Percentiles rank a stretch among this genome's conserved stretches.
These are phyloP conservation scores for Sarcoramphus papa DNA, from an alignment of 2,797 vertebrate genomes.

Conservation along the genomic window DNA sequence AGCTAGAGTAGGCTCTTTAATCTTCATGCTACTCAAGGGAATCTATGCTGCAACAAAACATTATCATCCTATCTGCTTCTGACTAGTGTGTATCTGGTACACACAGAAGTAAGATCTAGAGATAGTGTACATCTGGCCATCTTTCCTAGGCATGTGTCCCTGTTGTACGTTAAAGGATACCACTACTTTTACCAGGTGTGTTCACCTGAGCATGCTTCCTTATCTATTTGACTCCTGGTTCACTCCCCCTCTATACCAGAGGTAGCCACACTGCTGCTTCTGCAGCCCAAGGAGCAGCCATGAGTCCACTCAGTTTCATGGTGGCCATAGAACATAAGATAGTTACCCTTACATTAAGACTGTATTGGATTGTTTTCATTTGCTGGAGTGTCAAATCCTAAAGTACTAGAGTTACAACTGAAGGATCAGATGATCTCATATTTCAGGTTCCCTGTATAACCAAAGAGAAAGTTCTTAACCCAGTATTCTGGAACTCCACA, in stretches of 20 bases:
- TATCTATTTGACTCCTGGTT: not conserved
- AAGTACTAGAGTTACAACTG: not conserved
- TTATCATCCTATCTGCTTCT: not conserved
- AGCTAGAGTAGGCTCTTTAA: slow-evolving; percentile 34
- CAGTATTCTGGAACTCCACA: not conserved
- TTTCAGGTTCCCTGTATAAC: not conserved
- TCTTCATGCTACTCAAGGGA: not conserved
- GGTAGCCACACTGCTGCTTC: not conserved
- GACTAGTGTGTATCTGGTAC: not conserved
- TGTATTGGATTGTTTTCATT: not conserved
- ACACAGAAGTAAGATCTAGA: slow-evolving; percentile 6
- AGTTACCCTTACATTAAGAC: not conserved
- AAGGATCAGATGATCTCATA: not conserved
- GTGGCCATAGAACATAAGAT: not conserved
- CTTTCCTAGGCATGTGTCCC: not conserved
- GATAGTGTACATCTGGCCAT: not conserved
- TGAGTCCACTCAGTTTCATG: not conserved
- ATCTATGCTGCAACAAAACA: not conserved
- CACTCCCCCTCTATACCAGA: not conserved
- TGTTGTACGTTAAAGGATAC: not conserved
- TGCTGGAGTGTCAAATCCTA: not conserved
- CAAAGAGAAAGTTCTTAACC: not conserved
- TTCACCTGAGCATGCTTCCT: not conserved
- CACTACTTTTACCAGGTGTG: not conserved
- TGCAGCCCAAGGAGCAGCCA: not conserved